These are phyloP conservation scores for Macrostomum lignano DNA, from an alignment of 1,140 invertebrate genomes.

Conservation along the genomic window DNA sequence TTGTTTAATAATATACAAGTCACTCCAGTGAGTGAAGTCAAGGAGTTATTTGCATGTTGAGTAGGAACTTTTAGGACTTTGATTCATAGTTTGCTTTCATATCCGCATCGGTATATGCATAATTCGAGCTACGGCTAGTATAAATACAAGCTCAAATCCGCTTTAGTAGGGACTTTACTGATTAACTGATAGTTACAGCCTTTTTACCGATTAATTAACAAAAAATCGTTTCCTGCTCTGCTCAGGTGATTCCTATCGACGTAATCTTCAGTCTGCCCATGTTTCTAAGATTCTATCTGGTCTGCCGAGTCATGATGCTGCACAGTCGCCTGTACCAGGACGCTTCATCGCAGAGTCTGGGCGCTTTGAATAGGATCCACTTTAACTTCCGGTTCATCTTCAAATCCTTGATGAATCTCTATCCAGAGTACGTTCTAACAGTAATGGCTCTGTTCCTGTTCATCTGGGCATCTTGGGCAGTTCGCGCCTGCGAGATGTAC, in stretches of 20 bases:
- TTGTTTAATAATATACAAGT: too few species aligned
- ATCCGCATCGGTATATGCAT: too few species aligned
- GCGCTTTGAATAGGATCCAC: slow-evolving; percentile 21
- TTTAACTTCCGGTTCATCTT: slow-evolving; percentile 25
- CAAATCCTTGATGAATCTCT: slow-evolving; percentile 23
- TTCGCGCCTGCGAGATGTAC: slow-evolving; percentile 11
- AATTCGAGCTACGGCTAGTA: too few species aligned
- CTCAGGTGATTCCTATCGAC: slow-evolving; percentile 7
- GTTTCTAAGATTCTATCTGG: slow-evolving; percentile 2
- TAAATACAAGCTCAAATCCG: too few species aligned
- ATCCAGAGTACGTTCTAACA: slow-evolving; percentile 19
- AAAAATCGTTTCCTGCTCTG: too few species aligned
- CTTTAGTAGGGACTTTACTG: too few species aligned
- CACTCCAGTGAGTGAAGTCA: too few species aligned
- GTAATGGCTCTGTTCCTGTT: slow-evolving; percentile 17
- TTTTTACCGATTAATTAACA: too few species aligned
- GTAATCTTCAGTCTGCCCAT: background rate
- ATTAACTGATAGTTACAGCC: too few species aligned
- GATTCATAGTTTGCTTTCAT: too few species aligned
- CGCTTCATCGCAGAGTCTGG: slow-evolving; percentile 11
- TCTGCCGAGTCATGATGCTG: background rate
- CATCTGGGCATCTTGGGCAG: slow-evolving; percentile 17
- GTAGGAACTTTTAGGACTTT: too few species aligned
- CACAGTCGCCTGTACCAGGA: slow-evolving; percentile 3
- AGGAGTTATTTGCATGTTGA: too few species aligned